Evolutionary conservation across 2,888 invertebrate species (phyloP), one percentile per base, ranked within the genome.

Genomic region (Buathra laborator): DNA sequence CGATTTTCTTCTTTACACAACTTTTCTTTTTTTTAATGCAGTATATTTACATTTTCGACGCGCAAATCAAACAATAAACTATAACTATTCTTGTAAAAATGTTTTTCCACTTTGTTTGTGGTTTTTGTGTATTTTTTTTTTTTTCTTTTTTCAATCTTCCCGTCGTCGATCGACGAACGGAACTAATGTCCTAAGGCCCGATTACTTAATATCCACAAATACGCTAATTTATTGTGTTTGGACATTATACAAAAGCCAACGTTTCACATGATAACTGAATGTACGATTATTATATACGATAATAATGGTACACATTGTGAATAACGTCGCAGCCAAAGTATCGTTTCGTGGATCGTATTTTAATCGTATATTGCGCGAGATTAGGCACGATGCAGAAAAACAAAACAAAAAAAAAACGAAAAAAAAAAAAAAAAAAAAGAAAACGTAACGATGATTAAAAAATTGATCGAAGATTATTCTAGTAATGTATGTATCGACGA

Each of bases 21-120:
- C 9, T 75, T 75, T 16, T 70, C n/a, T 72, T 76, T 16, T 32
- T 53, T 77, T 46, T 56, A 62, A 68, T 56, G 78, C 64, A 75
- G 43, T 76, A 80, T 76, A 85, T 85, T 79, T 85, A 85, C 82
- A 85, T 71, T 82, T 53, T 62, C 64, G 75, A 66, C 59, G 37
- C 75, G 64, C 74, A 59, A 67, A 80, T 62, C 29, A 32, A 59
- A 53, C 64, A 71, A 64, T 64, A 24, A 51, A 71, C 70, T 77
- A 53, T 53, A 43, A 6, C 62, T 68, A 53, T 53, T 64, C 37
- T 76, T 53, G 64, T 71, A 67, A 62, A 67, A 81, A 56, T 12
- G 24, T 32, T 78, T 62, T 51, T 29, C 64, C 19, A n/a, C 64
- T 71, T 46, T 56, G 16, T 59, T 24, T 29, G 43, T 14, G 24